Conservation (phyloP, 2,113 vertebrate species). For the Zeus faber region DNA sequence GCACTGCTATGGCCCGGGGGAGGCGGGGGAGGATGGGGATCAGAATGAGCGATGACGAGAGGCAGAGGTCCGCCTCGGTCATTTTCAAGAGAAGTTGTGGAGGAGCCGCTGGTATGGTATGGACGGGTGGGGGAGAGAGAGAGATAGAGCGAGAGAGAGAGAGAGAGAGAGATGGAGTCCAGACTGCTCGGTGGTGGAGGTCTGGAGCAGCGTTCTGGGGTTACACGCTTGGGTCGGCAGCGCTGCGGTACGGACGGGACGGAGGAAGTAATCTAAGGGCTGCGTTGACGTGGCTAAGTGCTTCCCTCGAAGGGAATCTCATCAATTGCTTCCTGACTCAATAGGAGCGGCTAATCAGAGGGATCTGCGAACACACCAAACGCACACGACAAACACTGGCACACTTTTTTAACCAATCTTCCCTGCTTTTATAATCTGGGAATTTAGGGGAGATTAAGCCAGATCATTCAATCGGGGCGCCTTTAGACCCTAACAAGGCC, state of each 20-base stretch:
- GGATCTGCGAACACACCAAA: slow-evolving; percentile 11
- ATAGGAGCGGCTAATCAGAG: slow-evolving; percentile 16
- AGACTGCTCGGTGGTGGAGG: slow-evolving; percentile 30
- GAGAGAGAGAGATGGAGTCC: neutral
- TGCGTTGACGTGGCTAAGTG: slow-evolving; percentile 18
- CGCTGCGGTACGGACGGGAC: slow-evolving; percentile 13
- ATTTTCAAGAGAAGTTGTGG: neutral
- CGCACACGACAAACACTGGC: neutral
- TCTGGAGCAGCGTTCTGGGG: slow-evolving; percentile 26
- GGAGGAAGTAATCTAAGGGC: slow-evolving; percentile 44
- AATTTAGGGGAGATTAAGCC: slow-evolving; percentile 34
- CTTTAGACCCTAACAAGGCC: too few relatives aligned
- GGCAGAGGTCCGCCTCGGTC: neutral
- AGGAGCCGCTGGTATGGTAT: too few relatives aligned
- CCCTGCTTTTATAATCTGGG: slow-evolving; percentile 26
- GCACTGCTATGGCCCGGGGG: slow-evolving; percentile 49
- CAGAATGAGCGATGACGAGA: slow-evolving; percentile 22
- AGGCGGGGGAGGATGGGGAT: slow-evolving; percentile 37
- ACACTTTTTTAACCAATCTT: neutral
- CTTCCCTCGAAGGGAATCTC: slow-evolving; percentile 25
- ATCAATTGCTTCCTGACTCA: slow-evolving; percentile 50
- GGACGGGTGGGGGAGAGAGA: neutral
- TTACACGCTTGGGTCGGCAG: slow-evolving; percentile 33
- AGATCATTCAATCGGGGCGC: too few relatives aligned
- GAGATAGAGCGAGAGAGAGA: neutral